These are phyloP conservation scores for Menidia beryllina DNA, from an alignment of 2,113 vertebrate genomes.

Conservation along the genomic window DNA sequence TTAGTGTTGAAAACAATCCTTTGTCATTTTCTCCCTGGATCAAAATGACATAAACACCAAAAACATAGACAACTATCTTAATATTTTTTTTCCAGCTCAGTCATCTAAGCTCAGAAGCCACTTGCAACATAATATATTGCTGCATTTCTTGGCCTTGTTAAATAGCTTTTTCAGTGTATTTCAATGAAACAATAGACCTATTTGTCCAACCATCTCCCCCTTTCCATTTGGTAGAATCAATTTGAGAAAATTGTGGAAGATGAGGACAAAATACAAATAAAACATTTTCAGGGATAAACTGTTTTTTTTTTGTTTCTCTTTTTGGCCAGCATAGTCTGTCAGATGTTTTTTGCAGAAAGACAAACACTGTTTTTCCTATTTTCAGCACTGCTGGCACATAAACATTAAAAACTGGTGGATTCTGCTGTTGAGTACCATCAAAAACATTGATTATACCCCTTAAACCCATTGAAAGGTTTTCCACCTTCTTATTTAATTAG, in stretches of 20 bases:
- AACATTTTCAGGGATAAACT: constrained; percentile 34
- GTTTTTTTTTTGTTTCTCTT: constrained; percentile 30
- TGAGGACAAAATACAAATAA: constrained; percentile 35
- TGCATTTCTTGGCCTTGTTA: background rate
- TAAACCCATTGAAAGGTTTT: too few species aligned
- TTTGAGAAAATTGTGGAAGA: constrained; percentile 14
- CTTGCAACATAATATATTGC: background rate
- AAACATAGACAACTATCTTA: background rate
- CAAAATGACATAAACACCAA: background rate
- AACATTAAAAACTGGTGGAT: too few species aligned
- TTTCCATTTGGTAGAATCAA: background rate
- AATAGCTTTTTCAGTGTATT: too few species aligned
- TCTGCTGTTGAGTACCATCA: too few species aligned
- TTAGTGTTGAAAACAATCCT: constrained; percentile 8
- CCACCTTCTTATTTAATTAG: too few species aligned
- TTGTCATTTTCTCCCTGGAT: constrained; percentile 21
- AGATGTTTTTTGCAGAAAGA: constrained; percentile 49
- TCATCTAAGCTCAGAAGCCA: background rate
- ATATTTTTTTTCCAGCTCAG: background rate
- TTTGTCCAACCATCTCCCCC: background rate
- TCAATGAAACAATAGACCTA: background rate
- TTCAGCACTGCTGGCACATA: constrained; percentile 63
- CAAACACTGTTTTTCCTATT: constrained; percentile 36
- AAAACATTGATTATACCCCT: too few species aligned
- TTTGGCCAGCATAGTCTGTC: constrained; percentile 32